phyloP scores from a whole-genome alignment of 2,888 invertebrate genomes.

The Dichetophora obliterata region DNA sequence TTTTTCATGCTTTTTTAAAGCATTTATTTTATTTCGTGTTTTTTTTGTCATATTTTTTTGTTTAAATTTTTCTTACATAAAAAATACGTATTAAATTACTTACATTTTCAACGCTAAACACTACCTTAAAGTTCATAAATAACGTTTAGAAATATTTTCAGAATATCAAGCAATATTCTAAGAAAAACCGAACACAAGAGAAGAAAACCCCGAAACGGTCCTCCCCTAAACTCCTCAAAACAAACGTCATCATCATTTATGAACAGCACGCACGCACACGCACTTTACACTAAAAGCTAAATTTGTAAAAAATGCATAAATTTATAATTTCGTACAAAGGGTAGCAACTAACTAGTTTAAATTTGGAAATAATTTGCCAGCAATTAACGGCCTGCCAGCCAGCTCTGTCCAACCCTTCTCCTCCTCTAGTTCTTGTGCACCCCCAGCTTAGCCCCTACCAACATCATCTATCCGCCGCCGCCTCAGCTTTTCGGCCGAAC shows the following conservation, averaged over 20 bases:
- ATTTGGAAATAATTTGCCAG: constrained; percentile 16
- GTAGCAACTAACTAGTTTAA: constrained; percentile 18
- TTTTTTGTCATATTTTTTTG: constrained; percentile 14
- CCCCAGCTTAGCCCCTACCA: not conserved
- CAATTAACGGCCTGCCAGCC: constrained; percentile 6
- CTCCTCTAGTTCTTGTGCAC: constrained; percentile 19
- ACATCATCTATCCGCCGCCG: not conserved
- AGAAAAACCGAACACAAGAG: no score
- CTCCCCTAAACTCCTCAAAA: no score
- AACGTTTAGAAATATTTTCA: not conserved
- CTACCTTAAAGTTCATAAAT: constrained; percentile 15
- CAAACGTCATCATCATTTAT: no score
- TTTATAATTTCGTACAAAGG: constrained; percentile 38
- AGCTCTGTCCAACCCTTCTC: not conserved
- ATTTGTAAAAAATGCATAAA: constrained; percentile 28
- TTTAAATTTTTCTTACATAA: constrained; percentile 25
- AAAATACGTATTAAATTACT: constrained; percentile 33
- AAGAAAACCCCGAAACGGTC: no score
- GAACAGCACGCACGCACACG: not conserved
- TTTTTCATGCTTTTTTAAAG: constrained; percentile 32
- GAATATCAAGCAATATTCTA: no score
- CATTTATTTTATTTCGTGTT: constrained; percentile 21
- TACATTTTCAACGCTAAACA: constrained; percentile 37
- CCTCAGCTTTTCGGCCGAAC: not conserved
- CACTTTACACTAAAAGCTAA: constrained; percentile 9